Base-by-base conservation (phyloP, 2,113 vertebrate species). In the Triplophysa tibetana region DNA sequence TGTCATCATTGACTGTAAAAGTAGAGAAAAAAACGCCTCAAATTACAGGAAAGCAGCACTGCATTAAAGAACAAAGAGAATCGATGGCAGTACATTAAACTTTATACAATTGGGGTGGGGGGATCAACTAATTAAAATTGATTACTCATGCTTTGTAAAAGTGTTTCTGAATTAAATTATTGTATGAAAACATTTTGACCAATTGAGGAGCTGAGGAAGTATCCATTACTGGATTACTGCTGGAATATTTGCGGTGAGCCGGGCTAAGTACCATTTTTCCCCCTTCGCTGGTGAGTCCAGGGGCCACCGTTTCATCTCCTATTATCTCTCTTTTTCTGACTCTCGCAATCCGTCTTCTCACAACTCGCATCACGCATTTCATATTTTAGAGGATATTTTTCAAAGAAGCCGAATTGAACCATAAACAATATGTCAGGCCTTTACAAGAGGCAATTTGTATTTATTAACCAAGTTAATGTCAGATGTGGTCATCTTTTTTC, bases 151-250 rank as follows among this genome's bases (percentile, higher is more conserved):
- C 92, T 94, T 94, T 93, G 92, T 93, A 94, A 93, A 93, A 93
- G 93, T 94, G 93, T 94, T 94, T 93, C 90, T 91, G 92, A 93
- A 94, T 93, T 94, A 93, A 93, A 93, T 94, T 93, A 94, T 94
- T 93, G 91, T 93, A 93, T 93, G 91, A 93, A 93, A 94, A 94
- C 91, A 93, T 93, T 94, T 93, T 93, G 92, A 93, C 91, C 93
- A 94, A 93, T 93, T 83, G 89, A 89, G 91, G 91, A 91, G 90
- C 92, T 88, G 89, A 91, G 91, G 91, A 94, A 93, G 93, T 93
- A 92, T 93, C 93, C 93, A 93, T 94, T 94, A 94, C 92, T 93
- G 92, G 89, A 93, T 94, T 93, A 91, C 90, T 91, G 90, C 89
- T 88, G 89, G 91, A 91, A 90, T 93, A 90, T 93, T 92, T 92